Evolutionary conservation across 2,113 vertebrate species (phyloP), one percentile per base, ranked within the genome.

Genomic region (Pangasianodon gigas): DNA sequence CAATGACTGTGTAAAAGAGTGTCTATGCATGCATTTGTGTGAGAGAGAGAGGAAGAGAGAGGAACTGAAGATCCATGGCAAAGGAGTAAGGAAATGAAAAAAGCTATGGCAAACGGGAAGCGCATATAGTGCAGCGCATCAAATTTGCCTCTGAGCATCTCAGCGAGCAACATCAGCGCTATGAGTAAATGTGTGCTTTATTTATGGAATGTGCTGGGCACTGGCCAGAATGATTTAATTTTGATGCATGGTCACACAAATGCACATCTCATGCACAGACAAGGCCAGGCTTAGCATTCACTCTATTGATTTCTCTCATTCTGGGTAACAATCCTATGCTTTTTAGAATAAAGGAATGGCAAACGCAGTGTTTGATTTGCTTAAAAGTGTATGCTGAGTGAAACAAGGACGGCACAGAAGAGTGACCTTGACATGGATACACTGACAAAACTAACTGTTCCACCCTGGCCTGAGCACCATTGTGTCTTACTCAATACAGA

Each of bases 71-170:
- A 84, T 26, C 58, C 58, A 48, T 29, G 48, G 44, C 46, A 87
- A 79, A 71, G 41, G 11, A 71, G 46, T 16, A 32, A 84, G 88
- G 79, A 82, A 75, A n/a, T 26, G 18, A 88, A 51, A 51, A n/a
- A 75, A 51, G n/a, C 48, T 29, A 56, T 24, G 44, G 71, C 79
- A 41, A 29, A 84, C 62, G 3, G n/a, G 29, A 2, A 48, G 51
- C 19, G 18, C 80, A 56, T 56, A 82, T 37, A 56, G 44, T 48
- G 41, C 13, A 92, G 89, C 93, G 90, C 89, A 95, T 96, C 94
- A 95, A 93, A 95, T 95, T 94, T 95, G 95, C 91, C 95, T 94
- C 85, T 19, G 87, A 93, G 95, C 94, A 94, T 95, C 94, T 58
- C n/a, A 37, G 51, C 13, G n/a, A 82, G 80, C 51, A 58, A 41